Conservation (phyloP, 2,113 vertebrate species). For the Heloderma charlesbogerti region DNA sequence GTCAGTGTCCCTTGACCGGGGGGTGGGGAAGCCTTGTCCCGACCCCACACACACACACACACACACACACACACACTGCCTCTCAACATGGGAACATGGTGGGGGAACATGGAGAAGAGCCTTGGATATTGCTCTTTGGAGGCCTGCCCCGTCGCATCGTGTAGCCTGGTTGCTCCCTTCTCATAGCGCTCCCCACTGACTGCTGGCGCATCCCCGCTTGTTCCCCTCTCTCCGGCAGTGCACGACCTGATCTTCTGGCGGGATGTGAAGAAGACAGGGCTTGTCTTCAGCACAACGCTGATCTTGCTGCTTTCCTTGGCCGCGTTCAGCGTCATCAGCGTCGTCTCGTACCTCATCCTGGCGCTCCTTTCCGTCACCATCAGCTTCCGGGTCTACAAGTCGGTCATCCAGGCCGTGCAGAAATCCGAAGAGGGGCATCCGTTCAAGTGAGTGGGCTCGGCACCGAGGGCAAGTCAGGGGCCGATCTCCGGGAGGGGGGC, state of each 20-base stretch:
- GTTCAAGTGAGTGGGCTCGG: slow-evolving; percentile 85
- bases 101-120: background rate
- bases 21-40: no score
- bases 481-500: no score
- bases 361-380: slow-evolving; percentile 93
- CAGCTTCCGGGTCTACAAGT: slow-evolving; percentile 92
- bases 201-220: background rate
- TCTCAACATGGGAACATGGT: no score
- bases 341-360: slow-evolving; percentile 90
- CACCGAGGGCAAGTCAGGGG: accelerated
- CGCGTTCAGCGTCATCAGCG: slow-evolving; percentile 92
- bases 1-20: background rate
- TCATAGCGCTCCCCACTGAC: background rate
- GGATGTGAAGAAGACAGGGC: slow-evolving; percentile 88
- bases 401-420: slow-evolving; percentile 92
- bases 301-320: slow-evolving; percentile 91
- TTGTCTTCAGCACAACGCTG: slow-evolving; percentile 87
- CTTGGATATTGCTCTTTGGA: background rate
- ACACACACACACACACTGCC: no score
- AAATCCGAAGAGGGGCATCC: slow-evolving; percentile 92
- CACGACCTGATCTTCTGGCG: slow-evolving; percentile 90
- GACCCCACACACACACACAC: no score
- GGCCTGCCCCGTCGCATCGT: no score
- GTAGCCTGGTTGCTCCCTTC: no score
- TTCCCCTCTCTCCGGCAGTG: slow-evolving; percentile 71